Evolutionary conservation across 2,797 vertebrate species (phyloP).

Genomic region (Microctenopoma steveboyesi): DNA sequence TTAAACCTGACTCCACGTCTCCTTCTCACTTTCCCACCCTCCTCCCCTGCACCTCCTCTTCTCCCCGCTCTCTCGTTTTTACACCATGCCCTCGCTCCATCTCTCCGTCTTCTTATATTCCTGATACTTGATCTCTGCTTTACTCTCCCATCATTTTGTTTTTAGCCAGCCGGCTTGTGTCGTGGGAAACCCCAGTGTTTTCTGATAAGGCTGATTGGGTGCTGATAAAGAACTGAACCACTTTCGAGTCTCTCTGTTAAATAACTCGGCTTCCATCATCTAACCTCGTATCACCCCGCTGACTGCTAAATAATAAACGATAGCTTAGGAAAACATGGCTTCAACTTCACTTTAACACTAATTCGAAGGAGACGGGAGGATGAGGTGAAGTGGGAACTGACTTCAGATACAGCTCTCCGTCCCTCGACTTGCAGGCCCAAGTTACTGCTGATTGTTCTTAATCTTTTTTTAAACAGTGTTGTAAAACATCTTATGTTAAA

Average conservation of each 20-base stretch:
- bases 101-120: slow-evolving; percentile 27
- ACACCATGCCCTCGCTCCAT: slow-evolving; percentile 1
- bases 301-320: slow-evolving; percentile 50
- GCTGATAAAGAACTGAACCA: slow-evolving; percentile 63
- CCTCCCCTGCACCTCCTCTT: slow-evolving; percentile 25
- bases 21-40: slow-evolving; percentile 47
- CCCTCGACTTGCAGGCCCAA: not conserved
- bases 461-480: too few relatives aligned
- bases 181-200: slow-evolving; percentile 68
- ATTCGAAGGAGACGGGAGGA: not conserved
- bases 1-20: slow-evolving; percentile 20
- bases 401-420: not conserved
- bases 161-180: slow-evolving; percentile 47
- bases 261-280: slow-evolving; percentile 48
- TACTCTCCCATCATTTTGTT: slow-evolving; percentile 35
- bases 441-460: too few relatives aligned
- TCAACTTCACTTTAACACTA: slow-evolving; percentile 32
- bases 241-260: slow-evolving; percentile 41
- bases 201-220: slow-evolving; percentile 74
- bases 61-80: slow-evolving; percentile 22
- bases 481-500: too few relatives aligned
- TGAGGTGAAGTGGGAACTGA: not conserved
- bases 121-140: slow-evolving; percentile 23
- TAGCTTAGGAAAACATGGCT: slow-evolving; percentile 38
- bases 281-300: slow-evolving; percentile 36